phyloP scores from a whole-genome alignment of 2,113 vertebrate genomes.

The Sylvicapra grimmia region DNA sequence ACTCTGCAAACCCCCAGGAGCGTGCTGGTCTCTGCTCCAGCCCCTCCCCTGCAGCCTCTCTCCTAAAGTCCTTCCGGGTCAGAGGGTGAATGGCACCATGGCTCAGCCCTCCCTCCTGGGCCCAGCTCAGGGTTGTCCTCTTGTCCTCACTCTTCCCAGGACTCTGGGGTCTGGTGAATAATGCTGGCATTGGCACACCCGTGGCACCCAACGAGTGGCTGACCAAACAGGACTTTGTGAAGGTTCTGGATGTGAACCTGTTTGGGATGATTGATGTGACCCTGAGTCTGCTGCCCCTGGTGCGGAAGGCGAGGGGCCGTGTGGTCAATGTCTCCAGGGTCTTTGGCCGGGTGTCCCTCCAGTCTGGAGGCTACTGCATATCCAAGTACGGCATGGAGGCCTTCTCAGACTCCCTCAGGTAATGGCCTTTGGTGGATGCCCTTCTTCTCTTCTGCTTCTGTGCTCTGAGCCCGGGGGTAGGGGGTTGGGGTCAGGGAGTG shows the following conservation, averaged over 20 bases:
- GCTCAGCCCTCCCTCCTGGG: no score
- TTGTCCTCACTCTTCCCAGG: slow-evolving; percentile 66
- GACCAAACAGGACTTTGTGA: slow-evolving; percentile 73
- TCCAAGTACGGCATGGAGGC: slow-evolving; percentile 82
- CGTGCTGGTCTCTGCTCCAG: no score
- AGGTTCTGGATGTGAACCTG: slow-evolving; percentile 78
- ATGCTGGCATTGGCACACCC: slow-evolving; percentile 68
- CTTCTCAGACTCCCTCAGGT: no score
- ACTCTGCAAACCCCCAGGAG: no score
- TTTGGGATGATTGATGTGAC: slow-evolving; percentile 78
- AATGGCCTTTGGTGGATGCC: background rate
- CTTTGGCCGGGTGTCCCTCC: slow-evolving; percentile 63
- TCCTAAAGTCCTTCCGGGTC: accelerated
- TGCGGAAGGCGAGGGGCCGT: slow-evolving; percentile 74
- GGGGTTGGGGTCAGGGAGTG: no score
- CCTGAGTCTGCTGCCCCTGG: slow-evolving; percentile 78
- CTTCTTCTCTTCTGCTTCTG: background rate
- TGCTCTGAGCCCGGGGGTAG: accelerated
- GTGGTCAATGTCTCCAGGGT: slow-evolving; percentile 82
- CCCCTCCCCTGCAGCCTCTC: background rate
- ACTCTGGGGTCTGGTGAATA: slow-evolving; percentile 87
- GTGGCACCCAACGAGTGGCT: slow-evolving; percentile 72
- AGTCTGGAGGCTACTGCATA: slow-evolving; percentile 75
- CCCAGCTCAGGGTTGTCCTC: background rate
- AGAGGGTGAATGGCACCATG: background rate